These are phyloP conservation scores for Sepiola atlantica DNA, from an alignment of 2,888 invertebrate species.

Conservation along the genomic window DNA sequence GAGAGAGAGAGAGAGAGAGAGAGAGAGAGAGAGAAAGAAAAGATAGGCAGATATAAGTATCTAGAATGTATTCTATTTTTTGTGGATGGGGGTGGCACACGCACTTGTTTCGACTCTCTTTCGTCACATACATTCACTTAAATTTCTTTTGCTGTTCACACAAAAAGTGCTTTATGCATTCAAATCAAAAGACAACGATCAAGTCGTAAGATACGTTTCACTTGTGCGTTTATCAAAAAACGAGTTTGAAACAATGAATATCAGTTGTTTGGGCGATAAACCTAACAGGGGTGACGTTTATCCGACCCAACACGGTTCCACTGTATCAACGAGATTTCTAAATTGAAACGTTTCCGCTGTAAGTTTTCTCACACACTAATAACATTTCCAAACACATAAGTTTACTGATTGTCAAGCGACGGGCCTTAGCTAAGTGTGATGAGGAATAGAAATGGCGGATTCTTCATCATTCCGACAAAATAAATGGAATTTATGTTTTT, in stretches of 20 bases:
- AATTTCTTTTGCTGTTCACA: no score
- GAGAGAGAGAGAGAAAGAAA: no score
- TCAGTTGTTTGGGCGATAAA: not conserved
- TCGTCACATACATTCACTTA: no score
- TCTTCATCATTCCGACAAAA: not conserved
- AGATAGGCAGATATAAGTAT: no score
- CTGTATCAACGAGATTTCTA: not conserved
- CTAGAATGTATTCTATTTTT: no score
- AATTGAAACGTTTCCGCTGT: not conserved
- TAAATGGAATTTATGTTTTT: not conserved
- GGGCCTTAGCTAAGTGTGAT: not conserved
- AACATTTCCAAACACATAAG: not conserved
- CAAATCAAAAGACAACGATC: no score
- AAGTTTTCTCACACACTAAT: not conserved
- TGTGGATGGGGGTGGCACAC: no score
- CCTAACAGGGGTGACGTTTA: not conserved
- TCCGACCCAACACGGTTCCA: not conserved
- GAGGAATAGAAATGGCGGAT: not conserved
- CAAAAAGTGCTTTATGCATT: no score
- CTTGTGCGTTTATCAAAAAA: not conserved
- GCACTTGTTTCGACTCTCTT: no score
- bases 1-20: no score
- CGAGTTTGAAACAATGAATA: not conserved
- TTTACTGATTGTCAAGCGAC: not conserved
- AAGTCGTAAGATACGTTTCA: not conserved